Evolutionary conservation across 37 sponge, comb jelly and placozoan species (phyloP).

Genomic region (Spongilla lacustris): DNA sequence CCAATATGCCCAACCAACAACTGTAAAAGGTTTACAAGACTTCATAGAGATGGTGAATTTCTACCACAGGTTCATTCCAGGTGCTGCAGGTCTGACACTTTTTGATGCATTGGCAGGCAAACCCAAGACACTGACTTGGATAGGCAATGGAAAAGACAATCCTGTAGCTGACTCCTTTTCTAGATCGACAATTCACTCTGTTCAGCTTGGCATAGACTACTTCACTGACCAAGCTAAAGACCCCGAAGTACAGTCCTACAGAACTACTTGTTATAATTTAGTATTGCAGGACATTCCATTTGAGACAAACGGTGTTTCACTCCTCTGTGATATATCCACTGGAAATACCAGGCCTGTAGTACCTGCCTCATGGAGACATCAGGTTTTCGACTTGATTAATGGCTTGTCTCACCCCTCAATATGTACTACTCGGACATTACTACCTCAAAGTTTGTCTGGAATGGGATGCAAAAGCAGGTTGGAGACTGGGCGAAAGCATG

Average conservation of each 20-base stretch:
- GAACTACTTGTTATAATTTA: constrained; percentile 22
- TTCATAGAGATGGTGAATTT: constrained; percentile 43
- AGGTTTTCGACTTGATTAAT: constrained; percentile 30
- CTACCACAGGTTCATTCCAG: constrained; percentile 30
- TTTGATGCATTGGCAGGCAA: constrained; percentile 39
- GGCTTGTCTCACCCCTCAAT: constrained; percentile 28
- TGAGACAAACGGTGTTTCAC: not conserved
- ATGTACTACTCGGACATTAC: constrained; percentile 19
- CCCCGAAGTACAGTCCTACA: constrained; percentile 32
- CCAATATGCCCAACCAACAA: constrained; percentile 26
- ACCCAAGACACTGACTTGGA: constrained; percentile 16
- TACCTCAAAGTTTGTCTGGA: constrained; percentile 20
- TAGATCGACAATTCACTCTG: constrained; percentile 3
- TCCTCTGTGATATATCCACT: constrained; percentile 48
- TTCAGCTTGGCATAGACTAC: constrained; percentile 12
- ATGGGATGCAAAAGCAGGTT: constrained; percentile 31
- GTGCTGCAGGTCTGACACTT: constrained; percentile 28
- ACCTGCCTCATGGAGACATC: constrained; percentile 23
- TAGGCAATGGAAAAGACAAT: constrained; percentile 11
- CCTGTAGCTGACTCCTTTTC: constrained; percentile 26
- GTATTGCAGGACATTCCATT: constrained; percentile 21
- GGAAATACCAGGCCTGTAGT: constrained; percentile 41
- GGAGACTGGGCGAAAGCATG: constrained; percentile 38
- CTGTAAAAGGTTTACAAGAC: constrained; percentile 24
- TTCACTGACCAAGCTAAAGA: constrained; percentile 19